phyloP scores from a whole-genome alignment of 92 coral and sea anemone species.

The Meandrina meandrites region DNA sequence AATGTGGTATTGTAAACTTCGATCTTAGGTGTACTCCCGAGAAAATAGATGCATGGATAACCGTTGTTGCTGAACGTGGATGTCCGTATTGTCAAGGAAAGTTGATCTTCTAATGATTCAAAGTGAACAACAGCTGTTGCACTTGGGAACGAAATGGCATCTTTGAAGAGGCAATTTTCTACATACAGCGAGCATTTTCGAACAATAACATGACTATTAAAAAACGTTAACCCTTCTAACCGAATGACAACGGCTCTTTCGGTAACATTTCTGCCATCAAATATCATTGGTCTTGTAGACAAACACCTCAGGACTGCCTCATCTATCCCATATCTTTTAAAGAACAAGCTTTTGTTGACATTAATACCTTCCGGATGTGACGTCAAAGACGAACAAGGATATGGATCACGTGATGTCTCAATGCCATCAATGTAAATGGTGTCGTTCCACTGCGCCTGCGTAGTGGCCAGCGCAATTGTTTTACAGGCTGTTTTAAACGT shows the following conservation, averaged over 20 bases:
- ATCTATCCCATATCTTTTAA: not conserved
- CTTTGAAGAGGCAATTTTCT: conserved; percentile 3
- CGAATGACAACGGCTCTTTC: conserved; percentile 1
- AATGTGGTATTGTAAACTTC: not conserved
- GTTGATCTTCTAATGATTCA: conserved; percentile 1
- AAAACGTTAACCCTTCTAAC: not conserved
- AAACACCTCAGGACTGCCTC: not conserved
- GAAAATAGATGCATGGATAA: not conserved
- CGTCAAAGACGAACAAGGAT: conserved; percentile 10
- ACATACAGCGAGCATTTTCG: conserved; percentile 2
- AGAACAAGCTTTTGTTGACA: conserved; percentile 1
- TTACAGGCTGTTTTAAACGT: conserved; percentile 5
- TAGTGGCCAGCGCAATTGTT: conserved; percentile 2
- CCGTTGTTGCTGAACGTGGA: not conserved
- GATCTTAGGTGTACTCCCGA: conserved; percentile 9
- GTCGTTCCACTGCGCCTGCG: conserved; percentile 32
- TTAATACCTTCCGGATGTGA: conserved; percentile 11
- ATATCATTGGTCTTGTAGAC: not conserved
- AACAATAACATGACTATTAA: conserved; percentile 9
- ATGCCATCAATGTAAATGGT: conserved; percentile 29
- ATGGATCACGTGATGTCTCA: conserved; percentile 21
- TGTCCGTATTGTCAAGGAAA: not conserved
- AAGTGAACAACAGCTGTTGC: conserved; percentile 1
- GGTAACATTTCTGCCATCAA: conserved; percentile 5
- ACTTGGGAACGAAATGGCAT: conserved; percentile 5